Evolutionary conservation across 1,140 invertebrate genomes (phyloP), one percentile per base, ranked within the genome.

Genomic region (Brachystomella parvula): DNA sequence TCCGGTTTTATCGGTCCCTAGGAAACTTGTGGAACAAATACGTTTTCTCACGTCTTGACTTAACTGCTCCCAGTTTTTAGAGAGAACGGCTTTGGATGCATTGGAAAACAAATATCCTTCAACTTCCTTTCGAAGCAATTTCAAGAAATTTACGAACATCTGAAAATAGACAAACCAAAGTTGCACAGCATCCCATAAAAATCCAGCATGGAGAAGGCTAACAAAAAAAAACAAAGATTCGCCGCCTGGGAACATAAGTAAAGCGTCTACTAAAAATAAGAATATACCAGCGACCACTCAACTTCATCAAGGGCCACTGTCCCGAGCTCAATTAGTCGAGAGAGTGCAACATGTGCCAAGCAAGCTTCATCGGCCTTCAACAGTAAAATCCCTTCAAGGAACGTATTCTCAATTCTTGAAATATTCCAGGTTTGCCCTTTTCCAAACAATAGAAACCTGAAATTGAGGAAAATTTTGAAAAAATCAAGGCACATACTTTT

Each of bases 361-460:
- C 87, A 89, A 0, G 87, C 86, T 75, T 87, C 85, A 71, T 89
- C 87, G 0, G 86, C 82, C 0, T 83, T 81, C 12, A 88, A 74
- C 19, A 81, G 78, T 33, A 84, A 83, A 2, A 86, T 81, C 0
- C 86, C 83, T 1, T 82, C 79, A 21, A 87, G 72, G 53, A 89
- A 80, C 64, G 84, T 82, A 58, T 86, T 83, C 75, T 72, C 71
- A n/a, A 72, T 72, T 26, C 71, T 30, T 1, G 68, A 70, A 66
- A 72, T 72, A 64, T 70, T 72, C 71, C 71, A 72, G 6, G 69
- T 65, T 61, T 72, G 71, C 35, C 71, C 71, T 61, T 72, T 72
- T 9, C 71, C 71, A 39, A 72, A 72, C 1, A 66, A 35, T 21
- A 72, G 61, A 64, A 72, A 72, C 26, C 71, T 72, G 32, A 3